These are phyloP conservation scores for Acridotheres tristis DNA, from an alignment of 2,797 vertebrate genomes.

Conservation along the genomic window DNA sequence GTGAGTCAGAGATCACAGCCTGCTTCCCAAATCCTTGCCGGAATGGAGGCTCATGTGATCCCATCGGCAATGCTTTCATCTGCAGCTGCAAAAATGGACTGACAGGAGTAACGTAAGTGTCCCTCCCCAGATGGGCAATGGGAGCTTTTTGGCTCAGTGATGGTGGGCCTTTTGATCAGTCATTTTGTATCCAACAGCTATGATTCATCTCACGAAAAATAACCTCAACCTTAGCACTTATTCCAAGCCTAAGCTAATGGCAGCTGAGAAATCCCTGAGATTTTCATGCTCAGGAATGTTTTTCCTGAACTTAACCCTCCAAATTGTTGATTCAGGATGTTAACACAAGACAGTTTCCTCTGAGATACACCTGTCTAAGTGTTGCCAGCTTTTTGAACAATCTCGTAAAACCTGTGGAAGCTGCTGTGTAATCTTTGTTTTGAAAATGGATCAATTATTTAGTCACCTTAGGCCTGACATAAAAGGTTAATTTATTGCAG, in stretches of 20 bases:
- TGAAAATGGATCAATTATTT: background rate
- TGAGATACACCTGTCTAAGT: background rate
- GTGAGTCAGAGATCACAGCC: conserved; percentile 92
- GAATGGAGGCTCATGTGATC: conserved; percentile 88
- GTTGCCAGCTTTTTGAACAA: background rate
- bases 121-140: background rate
- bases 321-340: background rate
- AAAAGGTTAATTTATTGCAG: background rate
- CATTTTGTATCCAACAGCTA: background rate
- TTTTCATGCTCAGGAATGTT: background rate
- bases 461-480: background rate
- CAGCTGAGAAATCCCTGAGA: background rate
- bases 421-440: background rate
- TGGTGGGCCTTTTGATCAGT: background rate
- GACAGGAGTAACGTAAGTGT: conserved; percentile 90
- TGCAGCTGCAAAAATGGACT: conserved; percentile 93
- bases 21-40: conserved; percentile 95
- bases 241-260: background rate
- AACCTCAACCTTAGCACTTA: background rate
- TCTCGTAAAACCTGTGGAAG: background rate
- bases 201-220: background rate
- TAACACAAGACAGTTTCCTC: background rate
- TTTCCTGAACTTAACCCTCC: background rate
- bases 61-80: conserved; percentile 91
- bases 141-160: background rate